These are phyloP conservation scores for Psophia crepitans DNA, from an alignment of 2,113 vertebrate species.

Conservation along the genomic window DNA sequence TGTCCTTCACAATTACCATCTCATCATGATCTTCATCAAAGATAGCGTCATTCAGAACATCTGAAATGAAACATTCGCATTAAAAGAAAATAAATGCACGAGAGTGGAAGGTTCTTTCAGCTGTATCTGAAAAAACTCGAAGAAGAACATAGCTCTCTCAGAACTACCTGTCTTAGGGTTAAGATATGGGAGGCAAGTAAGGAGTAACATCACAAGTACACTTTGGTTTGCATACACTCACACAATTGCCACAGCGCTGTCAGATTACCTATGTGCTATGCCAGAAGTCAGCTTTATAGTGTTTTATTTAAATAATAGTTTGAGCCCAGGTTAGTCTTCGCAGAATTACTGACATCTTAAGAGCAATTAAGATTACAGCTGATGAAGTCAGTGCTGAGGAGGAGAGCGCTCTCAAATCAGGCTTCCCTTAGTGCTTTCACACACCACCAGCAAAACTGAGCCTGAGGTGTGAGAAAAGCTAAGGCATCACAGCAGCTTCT, in stretches of 20 bases:
- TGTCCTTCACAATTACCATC: slow-evolving; percentile 99
- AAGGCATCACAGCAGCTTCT: not conserved
- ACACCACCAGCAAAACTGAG: not conserved
- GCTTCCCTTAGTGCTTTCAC: not conserved
- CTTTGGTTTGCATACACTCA: rapidly evolving
- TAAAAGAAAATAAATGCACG: not conserved
- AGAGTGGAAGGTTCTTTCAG: not conserved
- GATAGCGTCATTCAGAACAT: slow-evolving; percentile 95
- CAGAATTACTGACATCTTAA: not conserved
- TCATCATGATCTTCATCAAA: slow-evolving; percentile 98
- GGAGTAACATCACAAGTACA: not conserved
- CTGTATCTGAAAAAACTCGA: not conserved
- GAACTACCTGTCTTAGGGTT: not conserved
- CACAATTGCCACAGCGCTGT: rapidly evolving
- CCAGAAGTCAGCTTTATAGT: not conserved
- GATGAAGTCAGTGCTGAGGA: not conserved
- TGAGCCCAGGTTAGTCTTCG: not conserved
- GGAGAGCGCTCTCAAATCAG: not conserved
- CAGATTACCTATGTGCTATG: not conserved
- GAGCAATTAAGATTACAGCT: not conserved
- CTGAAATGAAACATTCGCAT: slow-evolving; percentile 72
- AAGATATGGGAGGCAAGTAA: not conserved
- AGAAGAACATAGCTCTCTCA: not conserved
- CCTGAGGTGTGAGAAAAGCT: not conserved
- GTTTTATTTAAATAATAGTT: not conserved